Percentiles rank a stretch among this genome's conserved stretches.
Conservation (phyloP, 2,888 invertebrate genomes). For the Phortica magna region DNA sequence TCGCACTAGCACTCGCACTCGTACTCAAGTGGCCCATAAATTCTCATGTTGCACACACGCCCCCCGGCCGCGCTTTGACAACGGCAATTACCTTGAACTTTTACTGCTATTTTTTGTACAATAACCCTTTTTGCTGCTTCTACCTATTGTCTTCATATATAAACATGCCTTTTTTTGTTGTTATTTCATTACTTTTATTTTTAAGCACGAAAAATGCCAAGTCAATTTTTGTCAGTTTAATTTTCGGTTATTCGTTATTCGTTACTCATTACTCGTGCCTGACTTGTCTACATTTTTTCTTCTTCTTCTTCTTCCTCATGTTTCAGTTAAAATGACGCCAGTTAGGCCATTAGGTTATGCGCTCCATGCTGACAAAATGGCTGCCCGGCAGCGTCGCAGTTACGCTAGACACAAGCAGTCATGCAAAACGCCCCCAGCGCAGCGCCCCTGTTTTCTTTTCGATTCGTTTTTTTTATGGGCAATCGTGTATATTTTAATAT, state of each 20-base stretch:
- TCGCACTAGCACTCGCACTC: constrained; percentile 50
- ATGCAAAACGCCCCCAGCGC: constrained; percentile 1
- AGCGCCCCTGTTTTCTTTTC: not conserved
- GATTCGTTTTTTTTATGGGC: constrained; percentile 63
- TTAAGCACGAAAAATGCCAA: not conserved
- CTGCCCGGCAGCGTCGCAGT: constrained; percentile 11
- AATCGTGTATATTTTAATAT: constrained; percentile 69
- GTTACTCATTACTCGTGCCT: not conserved
- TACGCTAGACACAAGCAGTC: not conserved
- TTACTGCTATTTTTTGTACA: constrained; percentile 35
- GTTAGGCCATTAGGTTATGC: constrained; percentile 63
- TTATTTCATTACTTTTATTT: constrained; percentile 10
- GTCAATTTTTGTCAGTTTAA: constrained; percentile 60
- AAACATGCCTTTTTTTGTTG: not conserved
- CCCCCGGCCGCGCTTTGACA: constrained; percentile 69
- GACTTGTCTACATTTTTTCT: too few species aligned
- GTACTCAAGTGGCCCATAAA: constrained; percentile 65
- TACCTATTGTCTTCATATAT: not conserved
- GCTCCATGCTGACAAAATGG: constrained; percentile 46
- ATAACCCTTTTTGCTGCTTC: constrained; percentile 7
- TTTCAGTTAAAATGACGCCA: constrained; percentile 67
- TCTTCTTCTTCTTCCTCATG: constrained; percentile 40
- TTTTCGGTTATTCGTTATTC: constrained; percentile 59
- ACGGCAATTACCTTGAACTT: constrained; percentile 73
- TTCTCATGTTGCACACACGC: constrained; percentile 60